Base-by-base conservation (phyloP, 1,140 invertebrate genomes). In the Palaemon carinicauda region DNA sequence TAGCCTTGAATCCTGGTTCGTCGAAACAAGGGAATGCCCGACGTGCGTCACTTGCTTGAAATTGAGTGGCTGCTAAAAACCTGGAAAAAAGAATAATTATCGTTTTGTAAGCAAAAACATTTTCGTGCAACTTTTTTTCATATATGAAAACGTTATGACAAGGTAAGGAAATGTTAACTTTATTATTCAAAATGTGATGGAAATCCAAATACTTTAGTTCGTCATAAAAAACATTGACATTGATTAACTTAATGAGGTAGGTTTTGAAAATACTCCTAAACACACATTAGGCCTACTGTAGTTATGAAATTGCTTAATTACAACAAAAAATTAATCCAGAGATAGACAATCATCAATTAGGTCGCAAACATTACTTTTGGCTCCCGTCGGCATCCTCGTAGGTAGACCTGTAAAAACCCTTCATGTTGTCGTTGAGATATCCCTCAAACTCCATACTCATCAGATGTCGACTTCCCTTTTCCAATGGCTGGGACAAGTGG, bases 1-100 rank as follows among this genome's bases (percentile, higher is more conserved):
- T 95, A 0, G 82, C 82, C 73, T 84, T 84, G 24, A 84, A 0
- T 12, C 12, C 93, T 0, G 98, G 98, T 90, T 99, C 98, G 91
- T 99, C 98, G 91, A 99, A 98, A 91, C 97, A 99, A 0, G 98
- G 98, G 91, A 99, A 98, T 0, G 96, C 97, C 75, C 95, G 93
- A 81, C 98, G 93, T 0, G 97, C 98, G 87, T 96, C 94, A 0
- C 94, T 96, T 0, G 97, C 93, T 90, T 98, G 95, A 90, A 99
- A 97, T 90, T 98, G 97, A 21, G 89, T 90, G 17, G 81, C 87
- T 1, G 89, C 89, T 14, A 89, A 73, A 52, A 69, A 77, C 3
- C 87, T 88, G 33, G 41, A 1, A 12, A 41, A 9, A 41, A 41
- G 41, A 41, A 41, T 9, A 3, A 9, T 1, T 4, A 9, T 12